A percentile compares a stretch with the other conserved stretches of the same genome.
Conservation (phyloP, 2,888 invertebrate species). For the Tipula confusa region DNA sequence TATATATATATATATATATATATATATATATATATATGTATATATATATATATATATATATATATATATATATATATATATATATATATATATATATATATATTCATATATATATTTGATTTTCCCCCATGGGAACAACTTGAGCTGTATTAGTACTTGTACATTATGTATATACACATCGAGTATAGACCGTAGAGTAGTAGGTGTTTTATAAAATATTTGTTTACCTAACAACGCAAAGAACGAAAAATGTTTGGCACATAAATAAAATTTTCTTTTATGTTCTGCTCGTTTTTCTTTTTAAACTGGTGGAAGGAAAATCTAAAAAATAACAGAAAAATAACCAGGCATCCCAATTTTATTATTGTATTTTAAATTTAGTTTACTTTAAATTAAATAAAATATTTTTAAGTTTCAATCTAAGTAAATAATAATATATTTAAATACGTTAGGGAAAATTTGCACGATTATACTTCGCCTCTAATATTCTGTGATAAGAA, state of each 20-base stretch:
- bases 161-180: too few relatives aligned
- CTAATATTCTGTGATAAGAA: background rate
- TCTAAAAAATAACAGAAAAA: background rate
- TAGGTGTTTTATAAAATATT: background rate
- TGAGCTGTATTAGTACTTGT: too few relatives aligned
- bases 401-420: background rate
- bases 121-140: too few relatives aligned
- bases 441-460: background rate
- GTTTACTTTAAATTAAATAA: background rate
- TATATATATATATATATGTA: too few relatives aligned
- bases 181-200: background rate
- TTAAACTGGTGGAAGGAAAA: background rate
- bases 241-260: background rate
- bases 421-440: background rate
- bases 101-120: too few relatives aligned
- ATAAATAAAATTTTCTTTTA: constrained; percentile 1
- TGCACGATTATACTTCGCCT: background rate
- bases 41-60: too few relatives aligned
- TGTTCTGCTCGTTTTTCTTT: background rate
- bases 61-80: too few relatives aligned
- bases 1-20: too few relatives aligned
- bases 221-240: constrained; percentile 7
- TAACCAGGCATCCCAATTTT: background rate
- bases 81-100: too few relatives aligned
- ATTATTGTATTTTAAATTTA: constrained; percentile 1